Conservation (phyloP, 1,140 invertebrate species). For the Octopus bimaculoides region DNA sequence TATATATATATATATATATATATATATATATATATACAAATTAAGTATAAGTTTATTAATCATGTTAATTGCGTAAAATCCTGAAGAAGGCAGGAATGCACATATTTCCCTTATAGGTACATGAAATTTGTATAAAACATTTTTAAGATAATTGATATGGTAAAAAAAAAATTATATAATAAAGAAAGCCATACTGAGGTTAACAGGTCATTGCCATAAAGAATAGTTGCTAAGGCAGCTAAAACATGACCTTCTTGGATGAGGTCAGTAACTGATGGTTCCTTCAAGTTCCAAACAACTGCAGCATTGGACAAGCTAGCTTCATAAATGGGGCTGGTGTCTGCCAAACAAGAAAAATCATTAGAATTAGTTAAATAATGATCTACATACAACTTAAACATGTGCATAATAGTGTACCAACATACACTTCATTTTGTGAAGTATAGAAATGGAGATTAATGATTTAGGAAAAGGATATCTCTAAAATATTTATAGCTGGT, state of each 20-base stretch:
- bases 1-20: no score
- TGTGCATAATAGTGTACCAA: background rate
- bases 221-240: constrained; percentile 38
- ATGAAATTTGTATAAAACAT: no score
- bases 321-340: constrained; percentile 20
- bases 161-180: no score
- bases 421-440: constrained; percentile 20
- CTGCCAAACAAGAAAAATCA: constrained; percentile 9
- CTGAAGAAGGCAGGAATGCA: no score
- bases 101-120: no score
- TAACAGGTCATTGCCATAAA: constrained; percentile 31
- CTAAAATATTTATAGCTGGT: constrained; percentile 15
- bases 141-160: no score
- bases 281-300: constrained; percentile 15
- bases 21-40: no score
- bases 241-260: constrained; percentile 31
- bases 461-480: background rate
- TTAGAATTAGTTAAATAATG: background rate
- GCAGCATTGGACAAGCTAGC: constrained; percentile 23
- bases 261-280: constrained; percentile 27
- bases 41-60: no score
- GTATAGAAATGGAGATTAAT: constrained; percentile 8
- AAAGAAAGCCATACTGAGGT: constrained; percentile 24
- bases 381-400: background rate
- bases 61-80: no score